These are phyloP conservation scores for Amniataba percoides DNA, from an alignment of 2,797 vertebrate genomes.

Conservation along the genomic window DNA sequence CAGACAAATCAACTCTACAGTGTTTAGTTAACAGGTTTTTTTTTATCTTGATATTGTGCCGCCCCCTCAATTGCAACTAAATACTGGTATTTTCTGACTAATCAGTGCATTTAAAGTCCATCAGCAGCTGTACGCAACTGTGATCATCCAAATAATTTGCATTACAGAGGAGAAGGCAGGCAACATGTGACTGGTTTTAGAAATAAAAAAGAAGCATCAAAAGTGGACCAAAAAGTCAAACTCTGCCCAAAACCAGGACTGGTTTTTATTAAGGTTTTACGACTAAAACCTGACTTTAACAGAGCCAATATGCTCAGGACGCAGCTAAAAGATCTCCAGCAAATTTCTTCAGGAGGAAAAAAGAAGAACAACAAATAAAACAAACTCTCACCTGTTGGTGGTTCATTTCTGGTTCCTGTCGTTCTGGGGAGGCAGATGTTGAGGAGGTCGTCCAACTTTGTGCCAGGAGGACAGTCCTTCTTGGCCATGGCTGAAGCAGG, in stretches of 20 bases:
- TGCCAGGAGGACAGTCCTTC: slow-evolving; percentile 69
- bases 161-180: neutral
- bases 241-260: neutral
- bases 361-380: too few relatives aligned
- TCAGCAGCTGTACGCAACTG: neutral
- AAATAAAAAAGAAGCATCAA: neutral
- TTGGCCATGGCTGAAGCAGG: slow-evolving; percentile 85
- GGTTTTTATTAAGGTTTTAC: neutral
- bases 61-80: neutral
- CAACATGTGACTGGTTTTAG: neutral
- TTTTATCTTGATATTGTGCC: neutral
- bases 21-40: neutral
- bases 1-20: neutral
- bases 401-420: neutral
- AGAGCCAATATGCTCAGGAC: neutral
- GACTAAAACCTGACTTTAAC: neutral
- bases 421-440: rapidly evolving
- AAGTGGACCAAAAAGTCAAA: neutral
- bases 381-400: slow-evolving; percentile 63
- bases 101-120: neutral
- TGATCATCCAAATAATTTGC: neutral
- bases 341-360: neutral
- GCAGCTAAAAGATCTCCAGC: neutral
- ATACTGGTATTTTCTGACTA: neutral
- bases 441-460: slow-evolving; percentile 50